phyloP scores from a whole-genome alignment of 2,888 invertebrate genomes.

The Meiosimyza platycephala region DNA sequence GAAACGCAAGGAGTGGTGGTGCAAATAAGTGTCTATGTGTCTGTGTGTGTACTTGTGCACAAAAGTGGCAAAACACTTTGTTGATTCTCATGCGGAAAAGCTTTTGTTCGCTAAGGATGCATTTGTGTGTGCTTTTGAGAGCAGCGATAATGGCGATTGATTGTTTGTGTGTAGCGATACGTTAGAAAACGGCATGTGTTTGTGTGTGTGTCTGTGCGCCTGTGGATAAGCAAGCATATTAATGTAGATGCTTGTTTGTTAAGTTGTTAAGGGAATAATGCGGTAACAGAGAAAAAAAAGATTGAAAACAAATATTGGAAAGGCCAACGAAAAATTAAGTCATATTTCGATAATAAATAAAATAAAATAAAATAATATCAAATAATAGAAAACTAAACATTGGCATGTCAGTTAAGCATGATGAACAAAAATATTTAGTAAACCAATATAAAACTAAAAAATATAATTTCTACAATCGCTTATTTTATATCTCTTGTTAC shows the following conservation, averaged over 20 bases:
- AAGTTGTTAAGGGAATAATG: neutral
- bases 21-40: too few species aligned
- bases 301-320: neutral
- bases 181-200: neutral
- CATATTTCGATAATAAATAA: too few species aligned
- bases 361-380: too few species aligned
- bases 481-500: too few species aligned
- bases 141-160: slow-evolving; percentile 20
- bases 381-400: too few species aligned
- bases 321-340: too few species aligned
- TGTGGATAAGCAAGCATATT: neutral
- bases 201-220: neutral
- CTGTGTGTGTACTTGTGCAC: too few species aligned
- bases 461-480: too few species aligned
- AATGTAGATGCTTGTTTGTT: neutral
- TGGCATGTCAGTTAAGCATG: too few species aligned
- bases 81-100: slow-evolving; percentile 17
- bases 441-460: too few species aligned
- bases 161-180: neutral
- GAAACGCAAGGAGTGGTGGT: too few species aligned
- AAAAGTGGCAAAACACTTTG: slow-evolving; percentile 18
- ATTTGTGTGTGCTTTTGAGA: slow-evolving; percentile 17
- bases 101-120: slow-evolving; percentile 10
- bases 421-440: too few species aligned
- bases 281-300: neutral